phyloP scores from a whole-genome alignment of 2,797 vertebrate species.

The Nyctalus aviator region DNA sequence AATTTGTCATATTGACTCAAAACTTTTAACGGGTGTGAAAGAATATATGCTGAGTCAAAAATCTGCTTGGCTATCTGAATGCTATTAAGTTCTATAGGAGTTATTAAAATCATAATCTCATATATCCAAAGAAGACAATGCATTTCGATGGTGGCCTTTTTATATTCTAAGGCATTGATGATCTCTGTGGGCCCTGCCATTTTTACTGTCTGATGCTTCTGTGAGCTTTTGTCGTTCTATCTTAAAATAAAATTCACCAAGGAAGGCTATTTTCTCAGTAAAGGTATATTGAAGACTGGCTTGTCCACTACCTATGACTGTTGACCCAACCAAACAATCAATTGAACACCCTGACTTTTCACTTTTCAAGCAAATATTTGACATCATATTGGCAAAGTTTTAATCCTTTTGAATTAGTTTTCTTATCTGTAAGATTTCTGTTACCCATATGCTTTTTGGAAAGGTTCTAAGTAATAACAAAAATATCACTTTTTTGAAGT shows the following conservation, averaged over 20 bases:
- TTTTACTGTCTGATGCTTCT: neutral
- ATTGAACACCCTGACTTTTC: conserved; percentile 60
- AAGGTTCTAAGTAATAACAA: conserved; percentile 72
- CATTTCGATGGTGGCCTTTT: neutral
- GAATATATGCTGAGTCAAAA: neutral
- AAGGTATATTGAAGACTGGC: neutral
- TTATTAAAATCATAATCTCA: neutral
- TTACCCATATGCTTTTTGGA: conserved; percentile 69
- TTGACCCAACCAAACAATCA: conserved; percentile 60
- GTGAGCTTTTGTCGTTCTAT: neutral
- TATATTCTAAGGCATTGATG: neutral
- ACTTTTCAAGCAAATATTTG: conserved; percentile 75
- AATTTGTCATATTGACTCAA: neutral
- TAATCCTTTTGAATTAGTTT: conserved; percentile 82
- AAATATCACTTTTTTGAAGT: conserved; percentile 51
- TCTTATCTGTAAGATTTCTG: conserved; percentile 78
- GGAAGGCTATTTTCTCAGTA: conserved; percentile 32
- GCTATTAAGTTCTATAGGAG: neutral
- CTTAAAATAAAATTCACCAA: conserved; percentile 38
- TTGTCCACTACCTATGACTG: neutral
- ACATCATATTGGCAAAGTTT: conserved; percentile 73
- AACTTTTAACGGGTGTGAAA: neutral
- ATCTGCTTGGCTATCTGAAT: neutral
- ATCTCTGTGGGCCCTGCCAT: neutral
- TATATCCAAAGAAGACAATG: neutral